Evolutionary conservation across 2,113 vertebrate species (phyloP).

Genomic region (Ameiurus melas): DNA sequence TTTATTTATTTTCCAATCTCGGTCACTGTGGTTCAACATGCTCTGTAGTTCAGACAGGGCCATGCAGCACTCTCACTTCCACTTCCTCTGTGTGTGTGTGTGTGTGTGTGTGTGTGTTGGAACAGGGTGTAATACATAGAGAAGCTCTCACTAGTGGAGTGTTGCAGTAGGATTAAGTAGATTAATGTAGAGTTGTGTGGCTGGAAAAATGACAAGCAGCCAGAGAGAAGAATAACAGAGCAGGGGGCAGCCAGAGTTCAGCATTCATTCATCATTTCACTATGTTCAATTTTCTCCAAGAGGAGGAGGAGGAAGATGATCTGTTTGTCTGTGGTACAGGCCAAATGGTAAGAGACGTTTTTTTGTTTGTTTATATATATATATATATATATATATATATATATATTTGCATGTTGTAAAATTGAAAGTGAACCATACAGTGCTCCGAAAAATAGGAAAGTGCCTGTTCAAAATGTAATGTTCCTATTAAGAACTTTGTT

Average conservation of each 20-base stretch:
- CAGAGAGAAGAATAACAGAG: neutral
- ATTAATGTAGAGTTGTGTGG: neutral
- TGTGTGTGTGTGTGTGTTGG: neutral
- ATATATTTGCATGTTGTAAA: neutral
- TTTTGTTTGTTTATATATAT: too few species aligned
- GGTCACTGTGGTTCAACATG: neutral
- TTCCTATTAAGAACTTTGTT: neutral
- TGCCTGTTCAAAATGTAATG: neutral
- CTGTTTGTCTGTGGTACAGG: constrained; percentile 60
- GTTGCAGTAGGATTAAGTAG: neutral
- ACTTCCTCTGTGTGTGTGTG: constrained; percentile 1
- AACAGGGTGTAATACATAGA: neutral
- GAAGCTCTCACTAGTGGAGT: neutral
- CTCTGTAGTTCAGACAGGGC: neutral
- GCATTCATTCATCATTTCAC: constrained; percentile 35
- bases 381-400: too few species aligned
- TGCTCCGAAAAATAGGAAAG: neutral
- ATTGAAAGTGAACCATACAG: neutral
- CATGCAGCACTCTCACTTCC: neutral
- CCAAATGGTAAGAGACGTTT: constrained; percentile 58
- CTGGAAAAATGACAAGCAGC: neutral
- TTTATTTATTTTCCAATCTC: too few species aligned
- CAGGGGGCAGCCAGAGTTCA: constrained; percentile 10
- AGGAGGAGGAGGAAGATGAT: constrained; percentile 59
- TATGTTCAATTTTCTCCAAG: constrained; percentile 65